A percentile compares a stretch with the other conserved stretches of the same genome.
Conservation (phyloP, 2,797 vertebrate species). For the Acrocephalus scirpaceus region DNA sequence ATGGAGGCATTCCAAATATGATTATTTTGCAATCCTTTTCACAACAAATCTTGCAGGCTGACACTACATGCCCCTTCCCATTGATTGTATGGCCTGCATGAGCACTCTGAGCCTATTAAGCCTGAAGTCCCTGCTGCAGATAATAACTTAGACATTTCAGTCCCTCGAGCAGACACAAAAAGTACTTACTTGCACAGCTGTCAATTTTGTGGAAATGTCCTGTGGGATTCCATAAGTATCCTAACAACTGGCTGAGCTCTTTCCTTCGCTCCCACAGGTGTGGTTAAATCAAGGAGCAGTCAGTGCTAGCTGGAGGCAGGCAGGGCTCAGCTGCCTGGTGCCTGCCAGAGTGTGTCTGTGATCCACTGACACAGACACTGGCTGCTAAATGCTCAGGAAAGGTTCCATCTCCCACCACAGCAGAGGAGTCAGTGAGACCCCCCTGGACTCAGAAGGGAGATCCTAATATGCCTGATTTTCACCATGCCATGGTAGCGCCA, state of each 20-base stretch:
- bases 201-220: background rate
- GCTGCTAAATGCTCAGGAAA: background rate
- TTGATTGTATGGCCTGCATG: background rate
- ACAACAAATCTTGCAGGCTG: background rate
- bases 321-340: background rate
- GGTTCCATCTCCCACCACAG: background rate
- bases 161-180: background rate
- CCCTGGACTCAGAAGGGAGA: background rate
- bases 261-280: background rate
- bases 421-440: background rate
- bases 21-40: background rate
- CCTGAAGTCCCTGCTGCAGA: background rate
- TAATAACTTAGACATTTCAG: background rate
- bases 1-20: background rate
- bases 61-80: background rate
- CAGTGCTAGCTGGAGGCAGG: background rate
- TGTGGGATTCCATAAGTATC: background rate
- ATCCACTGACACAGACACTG: background rate
- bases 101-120: background rate
- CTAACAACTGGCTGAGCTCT: conserved; percentile 1
- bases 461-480: background rate
- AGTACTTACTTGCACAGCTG: background rate
- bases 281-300: background rate
- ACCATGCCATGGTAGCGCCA: background rate
- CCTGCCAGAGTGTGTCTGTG: background rate